Base-by-base conservation (phyloP, 2,113 vertebrate species). In the Dromas ardeola region DNA sequence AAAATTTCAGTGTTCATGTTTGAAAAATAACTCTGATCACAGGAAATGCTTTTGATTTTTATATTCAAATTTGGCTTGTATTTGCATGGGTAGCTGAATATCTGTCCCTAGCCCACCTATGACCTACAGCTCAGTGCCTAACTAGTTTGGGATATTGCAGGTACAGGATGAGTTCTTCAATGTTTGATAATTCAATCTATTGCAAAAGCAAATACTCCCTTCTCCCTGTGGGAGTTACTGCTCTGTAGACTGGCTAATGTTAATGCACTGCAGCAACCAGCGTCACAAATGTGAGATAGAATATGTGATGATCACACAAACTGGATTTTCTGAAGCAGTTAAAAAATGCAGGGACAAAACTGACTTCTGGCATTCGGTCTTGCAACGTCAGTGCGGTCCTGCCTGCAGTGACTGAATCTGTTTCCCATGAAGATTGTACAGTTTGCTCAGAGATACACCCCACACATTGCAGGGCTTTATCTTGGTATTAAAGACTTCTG, bases 381-480 rank as follows among this genome's bases (percentile, higher is more conserved):
- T 36, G 23, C 17, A 32, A 4, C 36, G 49, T 79, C 66, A 36
- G 66, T 18, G 38, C 30, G 82, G 59, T 58, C 40, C 61, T 81
- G 34, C 25, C 9, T 62, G 55, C 50, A 63, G 61, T 58, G 77
- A n/a, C 77, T 25, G 22, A 53, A 76, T 16, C 80, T 29, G 4
- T 15, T 94, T 96, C 93, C 95, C 93, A 74, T 40, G 81, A 83
- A 94, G 92, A 85, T 50, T 90, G 38, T 63, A 40, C 61, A 9
- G 13, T 84, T 95, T 95, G 88, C 83, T 86, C 40, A 50, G 66
- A 92, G 87, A 72, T 80, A 38, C 29, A 30, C 5, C 36, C 69
- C 56, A 6, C 36, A 42, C 47, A 5, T n/a, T 76, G 45, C 53
- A 91, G 69, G 72, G 20, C 38, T 84, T 96, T 95, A 80, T 94